A percentile compares a stretch with the other conserved stretches of the same genome.
phyloP scores from a whole-genome alignment of 2,888 invertebrate genomes.

The Cyaniris semiargus region DNA sequence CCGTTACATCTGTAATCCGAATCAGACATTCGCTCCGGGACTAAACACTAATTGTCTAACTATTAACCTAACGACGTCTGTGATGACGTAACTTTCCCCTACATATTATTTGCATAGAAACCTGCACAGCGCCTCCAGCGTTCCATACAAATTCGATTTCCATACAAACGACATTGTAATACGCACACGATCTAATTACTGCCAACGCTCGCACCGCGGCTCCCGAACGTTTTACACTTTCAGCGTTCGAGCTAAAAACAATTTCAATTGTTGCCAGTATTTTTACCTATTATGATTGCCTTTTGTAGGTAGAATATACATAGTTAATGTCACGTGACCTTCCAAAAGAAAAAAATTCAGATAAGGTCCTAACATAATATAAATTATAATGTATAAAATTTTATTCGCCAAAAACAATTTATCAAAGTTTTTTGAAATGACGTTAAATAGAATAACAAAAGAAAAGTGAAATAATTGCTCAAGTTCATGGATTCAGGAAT shows the following conservation, averaged over 20 bases:
- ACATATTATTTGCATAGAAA: constrained; percentile 27
- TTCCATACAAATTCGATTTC: constrained; percentile 21
- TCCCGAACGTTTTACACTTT: not conserved
- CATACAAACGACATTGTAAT: constrained; percentile 29
- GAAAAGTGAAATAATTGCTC: no score
- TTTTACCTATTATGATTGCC: not conserved
- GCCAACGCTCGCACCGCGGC: constrained; percentile 4
- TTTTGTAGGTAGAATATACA: not conserved
- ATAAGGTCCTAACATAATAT: not conserved
- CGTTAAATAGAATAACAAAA: no score
- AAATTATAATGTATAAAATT: no score
- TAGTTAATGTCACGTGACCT: not conserved
- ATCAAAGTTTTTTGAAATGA: no score
- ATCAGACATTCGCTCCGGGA: not conserved
- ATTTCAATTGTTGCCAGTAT: not conserved
- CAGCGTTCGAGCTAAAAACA: not conserved
- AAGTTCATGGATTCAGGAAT: no score
- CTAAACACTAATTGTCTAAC: constrained; percentile 18
- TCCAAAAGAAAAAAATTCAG: not conserved
- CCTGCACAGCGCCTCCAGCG: constrained; percentile 12
- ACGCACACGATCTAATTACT: constrained; percentile 22
- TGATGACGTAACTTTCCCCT: constrained; percentile 15
- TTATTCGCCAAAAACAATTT: no score
- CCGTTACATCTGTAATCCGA: not conserved
- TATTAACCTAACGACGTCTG: constrained; percentile 8